Evolutionary conservation across 2,797 vertebrate species (phyloP).

Genomic region (Phataginus tetradactyla): DNA sequence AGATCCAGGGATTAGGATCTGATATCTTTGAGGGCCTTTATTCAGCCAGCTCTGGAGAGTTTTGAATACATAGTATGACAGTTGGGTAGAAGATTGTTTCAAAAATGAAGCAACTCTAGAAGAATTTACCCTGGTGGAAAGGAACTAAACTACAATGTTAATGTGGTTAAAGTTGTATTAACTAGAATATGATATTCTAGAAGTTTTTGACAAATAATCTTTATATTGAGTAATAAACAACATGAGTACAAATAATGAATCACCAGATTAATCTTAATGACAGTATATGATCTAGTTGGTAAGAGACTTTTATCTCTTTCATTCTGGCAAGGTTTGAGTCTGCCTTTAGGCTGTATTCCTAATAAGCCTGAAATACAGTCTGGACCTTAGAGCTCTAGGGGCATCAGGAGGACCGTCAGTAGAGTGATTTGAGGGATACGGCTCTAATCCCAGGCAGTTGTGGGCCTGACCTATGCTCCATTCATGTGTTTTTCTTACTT

Average conservation of each 20-base stretch:
- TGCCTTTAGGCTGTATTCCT: neutral
- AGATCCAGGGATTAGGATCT: neutral
- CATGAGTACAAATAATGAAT: neutral
- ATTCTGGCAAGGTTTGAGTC: neutral
- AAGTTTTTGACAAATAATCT: constrained; percentile 7
- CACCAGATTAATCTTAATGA: neutral
- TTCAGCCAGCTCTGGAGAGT: neutral
- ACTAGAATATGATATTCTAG: neutral
- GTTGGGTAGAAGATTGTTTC: neutral
- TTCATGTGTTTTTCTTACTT: constrained; percentile 3
- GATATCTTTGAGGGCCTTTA: neutral
- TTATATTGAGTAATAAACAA: neutral
- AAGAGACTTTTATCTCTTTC: neutral
- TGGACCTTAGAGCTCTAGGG: neutral
- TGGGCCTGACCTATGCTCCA: neutral
- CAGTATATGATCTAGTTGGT: neutral
- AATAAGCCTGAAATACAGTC: neutral
- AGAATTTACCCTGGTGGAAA: neutral
- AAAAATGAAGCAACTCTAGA: neutral
- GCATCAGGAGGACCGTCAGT: neutral
- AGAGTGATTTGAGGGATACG: neutral
- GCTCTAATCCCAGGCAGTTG: neutral
- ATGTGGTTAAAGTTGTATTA: neutral
- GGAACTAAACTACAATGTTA: neutral
- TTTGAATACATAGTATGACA: neutral